phyloP scores from a whole-genome alignment of 2,797 vertebrate genomes.

The Mergus octosetaceus region DNA sequence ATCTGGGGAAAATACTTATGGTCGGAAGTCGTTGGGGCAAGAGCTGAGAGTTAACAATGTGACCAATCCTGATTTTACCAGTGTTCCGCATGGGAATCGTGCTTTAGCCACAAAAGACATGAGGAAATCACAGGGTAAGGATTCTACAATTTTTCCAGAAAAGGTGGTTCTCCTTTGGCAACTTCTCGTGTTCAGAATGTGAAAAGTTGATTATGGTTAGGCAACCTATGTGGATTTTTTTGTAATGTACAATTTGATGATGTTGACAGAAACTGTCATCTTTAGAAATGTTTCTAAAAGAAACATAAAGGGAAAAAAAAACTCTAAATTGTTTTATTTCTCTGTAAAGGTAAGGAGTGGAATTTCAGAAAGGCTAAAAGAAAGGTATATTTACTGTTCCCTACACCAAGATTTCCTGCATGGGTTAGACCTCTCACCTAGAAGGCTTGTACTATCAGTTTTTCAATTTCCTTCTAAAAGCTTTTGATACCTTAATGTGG shows the following conservation, averaged over 20 bases:
- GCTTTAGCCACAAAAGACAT: conserved; percentile 99
- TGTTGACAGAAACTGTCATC: background rate
- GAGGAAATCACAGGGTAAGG: conserved; percentile 99
- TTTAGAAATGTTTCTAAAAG: background rate
- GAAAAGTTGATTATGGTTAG: background rate
- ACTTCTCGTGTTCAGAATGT: background rate
- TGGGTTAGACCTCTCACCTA: background rate
- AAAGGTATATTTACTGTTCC: background rate
- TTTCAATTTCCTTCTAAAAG: background rate
- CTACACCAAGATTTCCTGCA: background rate
- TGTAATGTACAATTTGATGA: background rate
- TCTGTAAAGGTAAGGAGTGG: background rate
- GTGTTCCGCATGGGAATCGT: conserved; percentile 99
- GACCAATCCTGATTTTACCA: conserved; percentile 91
- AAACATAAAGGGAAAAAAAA: background rate
- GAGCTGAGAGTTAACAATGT: conserved; percentile 99
- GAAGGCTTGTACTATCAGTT: background rate
- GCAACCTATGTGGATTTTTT: background rate
- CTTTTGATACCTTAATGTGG: background rate
- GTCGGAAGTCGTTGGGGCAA: conserved; percentile 99
- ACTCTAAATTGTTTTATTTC: background rate
- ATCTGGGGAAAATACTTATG: conserved; percentile 97
- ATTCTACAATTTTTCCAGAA: background rate
- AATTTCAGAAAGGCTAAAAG: background rate
- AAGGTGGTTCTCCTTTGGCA: background rate